Evolutionary conservation across 2,888 invertebrate genomes (phyloP).

Genomic region (Antitype chi): DNA sequence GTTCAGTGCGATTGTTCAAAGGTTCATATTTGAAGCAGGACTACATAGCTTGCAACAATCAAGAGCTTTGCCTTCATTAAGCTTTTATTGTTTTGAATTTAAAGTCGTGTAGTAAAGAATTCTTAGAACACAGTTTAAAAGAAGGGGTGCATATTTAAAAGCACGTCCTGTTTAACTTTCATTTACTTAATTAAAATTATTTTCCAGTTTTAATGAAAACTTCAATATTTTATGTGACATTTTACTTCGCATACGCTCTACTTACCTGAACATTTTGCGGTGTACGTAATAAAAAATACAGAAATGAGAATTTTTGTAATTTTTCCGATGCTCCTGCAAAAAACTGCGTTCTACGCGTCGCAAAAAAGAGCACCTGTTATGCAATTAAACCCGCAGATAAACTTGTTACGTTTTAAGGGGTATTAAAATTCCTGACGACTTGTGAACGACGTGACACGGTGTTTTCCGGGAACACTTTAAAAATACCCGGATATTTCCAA

Average conservation of each 20-base stretch:
- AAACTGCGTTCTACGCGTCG: slow-evolving; percentile 49
- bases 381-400: slow-evolving; percentile 74
- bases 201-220: slow-evolving; percentile 10
- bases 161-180: neutral
- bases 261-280: slow-evolving; percentile 9
- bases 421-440: slow-evolving; percentile 72
- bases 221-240: slow-evolving; percentile 24
- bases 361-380: slow-evolving; percentile 71
- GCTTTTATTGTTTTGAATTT: slow-evolving; percentile 32
- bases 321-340: slow-evolving; percentile 46
- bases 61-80: slow-evolving; percentile 15
- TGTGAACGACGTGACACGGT: slow-evolving; percentile 68
- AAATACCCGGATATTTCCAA: slow-evolving; percentile 63
- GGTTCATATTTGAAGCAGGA: slow-evolving; percentile 18
- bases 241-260: slow-evolving; percentile 28
- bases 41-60: neutral
- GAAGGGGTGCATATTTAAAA: slow-evolving; percentile 25
- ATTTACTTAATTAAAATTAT: neutral
- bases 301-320: slow-evolving; percentile 20
- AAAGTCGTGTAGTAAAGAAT: slow-evolving; percentile 10
- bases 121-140: slow-evolving; percentile 20
- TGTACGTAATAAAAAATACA: slow-evolving; percentile 32
- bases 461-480: slow-evolving; percentile 63
- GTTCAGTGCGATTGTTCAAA: slow-evolving; percentile 39
- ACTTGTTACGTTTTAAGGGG: slow-evolving; percentile 72